Evolutionary conservation across 2,888 invertebrate genomes (phyloP).

Genomic region (Aspidiotus destructor): DNA sequence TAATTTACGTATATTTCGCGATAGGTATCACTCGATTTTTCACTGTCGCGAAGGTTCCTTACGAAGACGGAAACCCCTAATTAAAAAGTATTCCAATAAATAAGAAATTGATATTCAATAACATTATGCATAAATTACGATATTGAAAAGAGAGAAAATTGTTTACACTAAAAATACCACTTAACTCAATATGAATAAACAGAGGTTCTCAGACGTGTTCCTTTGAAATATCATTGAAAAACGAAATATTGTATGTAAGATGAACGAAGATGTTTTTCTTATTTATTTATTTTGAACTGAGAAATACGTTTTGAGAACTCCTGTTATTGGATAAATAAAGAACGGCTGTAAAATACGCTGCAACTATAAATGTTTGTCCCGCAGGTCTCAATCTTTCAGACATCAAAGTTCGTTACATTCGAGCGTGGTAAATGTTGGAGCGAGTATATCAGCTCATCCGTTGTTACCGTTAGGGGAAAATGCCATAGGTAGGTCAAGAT

Average conservation of each 20-base stretch:
- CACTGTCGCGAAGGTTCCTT: too few relatives aligned
- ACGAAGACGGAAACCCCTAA: too few relatives aligned
- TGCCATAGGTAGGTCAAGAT: slow-evolving; percentile 29
- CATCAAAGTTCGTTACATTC: slow-evolving; percentile 65
- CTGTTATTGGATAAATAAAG: slow-evolving; percentile 10
- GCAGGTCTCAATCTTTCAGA: slow-evolving; percentile 88
- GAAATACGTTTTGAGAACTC: slow-evolving; percentile 8
- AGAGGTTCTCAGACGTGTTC: slow-evolving; percentile 5
- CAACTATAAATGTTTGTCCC: slow-evolving; percentile 34
- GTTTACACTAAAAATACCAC: too few relatives aligned
- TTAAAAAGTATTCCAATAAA: too few relatives aligned
- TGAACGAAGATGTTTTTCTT: background rate
- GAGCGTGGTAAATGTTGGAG: slow-evolving; percentile 61
- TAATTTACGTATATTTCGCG: background rate
- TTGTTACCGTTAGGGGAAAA: slow-evolving; percentile 68
- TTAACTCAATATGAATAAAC: background rate
- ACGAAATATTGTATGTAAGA: too few relatives aligned
- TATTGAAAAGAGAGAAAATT: too few relatives aligned
- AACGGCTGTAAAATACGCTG: slow-evolving; percentile 24
- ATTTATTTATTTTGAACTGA: slow-evolving; percentile 7
- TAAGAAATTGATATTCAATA: too few relatives aligned
- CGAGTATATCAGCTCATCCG: slow-evolving; percentile 87
- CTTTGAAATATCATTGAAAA: too few relatives aligned
- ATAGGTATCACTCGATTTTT: too few relatives aligned
- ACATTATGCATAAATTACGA: too few relatives aligned